These are phyloP conservation scores for Spialia ferax DNA, from an alignment of 2,888 invertebrate species.

Conservation along the genomic window DNA sequence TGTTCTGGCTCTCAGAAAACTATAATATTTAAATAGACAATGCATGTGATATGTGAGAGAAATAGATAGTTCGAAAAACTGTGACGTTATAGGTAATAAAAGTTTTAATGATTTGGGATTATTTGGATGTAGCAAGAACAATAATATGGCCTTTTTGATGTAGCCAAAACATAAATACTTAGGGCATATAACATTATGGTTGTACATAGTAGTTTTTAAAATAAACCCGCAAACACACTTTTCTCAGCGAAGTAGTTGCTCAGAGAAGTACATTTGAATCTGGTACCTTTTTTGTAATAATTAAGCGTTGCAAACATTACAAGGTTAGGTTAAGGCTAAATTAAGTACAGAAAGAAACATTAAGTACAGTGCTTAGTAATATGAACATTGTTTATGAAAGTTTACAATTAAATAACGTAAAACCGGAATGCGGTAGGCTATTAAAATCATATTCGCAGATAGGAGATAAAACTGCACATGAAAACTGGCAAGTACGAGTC, in stretches of 20 bases:
- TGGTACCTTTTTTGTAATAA: background rate
- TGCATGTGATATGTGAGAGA: slow-evolving; percentile 29
- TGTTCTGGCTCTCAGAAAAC: slow-evolving; percentile 41
- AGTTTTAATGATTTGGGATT: background rate
- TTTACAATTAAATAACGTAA: slow-evolving; percentile 20
- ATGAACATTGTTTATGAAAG: background rate
- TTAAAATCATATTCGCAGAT: slow-evolving; percentile 51
- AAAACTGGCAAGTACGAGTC: slow-evolving; percentile 48
- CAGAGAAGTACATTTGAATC: too few species aligned
- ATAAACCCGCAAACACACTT: too few species aligned
- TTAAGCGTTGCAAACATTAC: background rate
- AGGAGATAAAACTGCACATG: slow-evolving; percentile 53
- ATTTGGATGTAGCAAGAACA: too few species aligned
- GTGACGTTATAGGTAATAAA: background rate
- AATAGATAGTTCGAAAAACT: slow-evolving; percentile 44
- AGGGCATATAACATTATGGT: too few species aligned
- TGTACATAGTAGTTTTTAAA: too few species aligned
- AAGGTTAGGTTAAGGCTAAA: slow-evolving; percentile 1
- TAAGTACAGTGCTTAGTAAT: slow-evolving; percentile 3
- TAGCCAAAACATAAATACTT: too few species aligned
- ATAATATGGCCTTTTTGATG: too few species aligned
- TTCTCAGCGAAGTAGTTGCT: too few species aligned
- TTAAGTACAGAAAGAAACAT: background rate
- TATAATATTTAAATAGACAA: slow-evolving; percentile 41
- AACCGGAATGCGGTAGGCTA: slow-evolving; percentile 50